Base-by-base conservation (phyloP, 2,113 vertebrate genomes). In the Hippotragus niger region DNA sequence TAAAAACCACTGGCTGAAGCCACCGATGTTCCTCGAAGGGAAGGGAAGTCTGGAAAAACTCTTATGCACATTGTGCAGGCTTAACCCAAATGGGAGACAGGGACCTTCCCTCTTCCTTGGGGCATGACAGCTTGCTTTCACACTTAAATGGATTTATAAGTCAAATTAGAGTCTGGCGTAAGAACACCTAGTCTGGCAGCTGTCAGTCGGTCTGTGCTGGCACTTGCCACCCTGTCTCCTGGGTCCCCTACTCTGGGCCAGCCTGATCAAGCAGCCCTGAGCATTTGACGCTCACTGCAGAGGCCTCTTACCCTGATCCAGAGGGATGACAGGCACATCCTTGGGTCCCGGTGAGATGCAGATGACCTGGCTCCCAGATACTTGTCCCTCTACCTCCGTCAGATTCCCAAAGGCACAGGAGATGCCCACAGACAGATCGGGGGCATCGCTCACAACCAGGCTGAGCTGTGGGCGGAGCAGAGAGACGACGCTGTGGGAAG, bases 371-470 rank as follows among this genome's bases (percentile, higher is more conserved):
- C 99, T 99, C 93, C 99, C 99, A 0, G 98, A 98, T n/a, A 99
- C 99, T 88, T 99, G 98, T 3, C 99, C 99, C 84, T 99, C 99
- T 83, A 99, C 99, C 98, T 99, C 99, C 0, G 99, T 99, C 98
- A 99, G 98, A 99, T 99, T 99, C n/a, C 99, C 99, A 2, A 99
- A 99, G 87, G 99, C 99, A 98, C 99, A 99, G 93, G 99, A 99
- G 95, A 99, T 99, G 0, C 99, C 99, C 0, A 98, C 99, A 0
- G 99, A 99, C 88, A 99, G 99, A 97, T 99, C 99, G 0, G 99
- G 99, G 67, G 99, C 99, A 1, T 99, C 99, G 2, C 99, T 99
- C 90, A 99, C 99, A 90, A 99, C 98, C 97, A 99, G 99, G 98
- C 99, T 99, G 97, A 99, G 99, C 99, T 99, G 99, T 19, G 97